Conservation (phyloP, 2,113 vertebrate species). For the Puffinus mauretanicus region DNA sequence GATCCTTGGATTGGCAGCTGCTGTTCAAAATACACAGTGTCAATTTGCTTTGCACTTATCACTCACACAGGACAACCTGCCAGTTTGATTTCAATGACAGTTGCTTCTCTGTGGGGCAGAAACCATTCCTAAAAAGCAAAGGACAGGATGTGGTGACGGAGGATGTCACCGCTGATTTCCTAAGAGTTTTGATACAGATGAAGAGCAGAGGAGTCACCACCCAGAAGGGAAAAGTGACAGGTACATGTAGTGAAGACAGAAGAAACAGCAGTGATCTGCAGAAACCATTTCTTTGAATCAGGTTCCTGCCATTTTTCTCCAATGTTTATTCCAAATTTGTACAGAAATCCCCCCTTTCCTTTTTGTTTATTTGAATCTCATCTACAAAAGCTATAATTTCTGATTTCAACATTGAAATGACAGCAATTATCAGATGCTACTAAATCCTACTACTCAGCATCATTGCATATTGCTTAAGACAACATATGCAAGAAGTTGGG, state of each 20-base stretch:
- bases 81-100: neutral
- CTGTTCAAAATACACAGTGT: neutral
- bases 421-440: neutral
- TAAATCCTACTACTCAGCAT: neutral
- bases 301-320: neutral
- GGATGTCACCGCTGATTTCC: conserved; percentile 9
- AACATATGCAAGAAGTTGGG: accelerated
- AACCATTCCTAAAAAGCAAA: neutral
- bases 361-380: neutral
- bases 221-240: neutral
- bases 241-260: neutral
- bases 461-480: neutral
- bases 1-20: neutral
- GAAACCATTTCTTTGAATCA: neutral
- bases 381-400: neutral
- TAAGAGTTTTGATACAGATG: neutral
- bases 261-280: neutral
- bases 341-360: neutral
- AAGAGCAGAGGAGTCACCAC: neutral
- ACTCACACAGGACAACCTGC: conserved; percentile 4
- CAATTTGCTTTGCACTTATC: conserved; percentile 7
- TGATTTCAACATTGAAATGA: neutral
- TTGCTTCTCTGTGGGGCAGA: neutral
- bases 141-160: neutral
- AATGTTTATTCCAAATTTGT: neutral